Evolutionary conservation across 2,888 invertebrate genomes (phyloP), one percentile per base, ranked within the genome.

Genomic region (Gandaritis pyraliata): DNA sequence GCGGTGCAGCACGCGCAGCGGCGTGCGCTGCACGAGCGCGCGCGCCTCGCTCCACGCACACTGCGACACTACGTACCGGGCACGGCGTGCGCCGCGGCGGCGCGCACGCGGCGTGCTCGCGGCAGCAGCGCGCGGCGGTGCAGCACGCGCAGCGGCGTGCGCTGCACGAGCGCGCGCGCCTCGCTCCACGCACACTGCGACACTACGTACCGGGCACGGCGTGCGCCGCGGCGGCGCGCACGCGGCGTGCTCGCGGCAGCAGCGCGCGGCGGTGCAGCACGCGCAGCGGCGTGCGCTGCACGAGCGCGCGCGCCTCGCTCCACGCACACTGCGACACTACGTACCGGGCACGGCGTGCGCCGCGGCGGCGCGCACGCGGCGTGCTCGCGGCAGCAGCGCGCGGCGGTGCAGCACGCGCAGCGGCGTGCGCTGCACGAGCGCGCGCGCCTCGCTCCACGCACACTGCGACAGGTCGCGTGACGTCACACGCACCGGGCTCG

Each of bases 261-360:
- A 97, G 86, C 0, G 98, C 95, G 16, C 98, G 93, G 54, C 97
- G 89, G 85, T 99, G 99, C 54, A 98, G 89, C 5, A 99, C 99
- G 64, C 99, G 88, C 41, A 99, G 91, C 0, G 98, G 98, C 0
- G 99, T 99, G 81, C 95, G 95, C 86, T 99, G 99, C 41, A 98
- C 54, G 33, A 16, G 59, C 23, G 10, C 13, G 47, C 53, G 59
- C 46, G 71, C 30, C 1, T 7, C 7, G 10, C 30, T 8, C 10
- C 30, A 30, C 30, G 8, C 8, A 7, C 30, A 30, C 30, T 30
- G 30, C 1, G 30, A 8, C 30, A 10, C 1, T 30, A 30, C 10
- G 30, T 30, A 58, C 92, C 93, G 15, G 90, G 90, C 5, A 95
- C 87, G 0, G 84, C 75, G 23, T 86, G 83, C 0, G 95, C 95